A percentile compares a stretch with the other conserved stretches of the same genome.
Evolutionary conservation across 2,113 vertebrate species (phyloP).

Genomic region (Anguilla rostrata): DNA sequence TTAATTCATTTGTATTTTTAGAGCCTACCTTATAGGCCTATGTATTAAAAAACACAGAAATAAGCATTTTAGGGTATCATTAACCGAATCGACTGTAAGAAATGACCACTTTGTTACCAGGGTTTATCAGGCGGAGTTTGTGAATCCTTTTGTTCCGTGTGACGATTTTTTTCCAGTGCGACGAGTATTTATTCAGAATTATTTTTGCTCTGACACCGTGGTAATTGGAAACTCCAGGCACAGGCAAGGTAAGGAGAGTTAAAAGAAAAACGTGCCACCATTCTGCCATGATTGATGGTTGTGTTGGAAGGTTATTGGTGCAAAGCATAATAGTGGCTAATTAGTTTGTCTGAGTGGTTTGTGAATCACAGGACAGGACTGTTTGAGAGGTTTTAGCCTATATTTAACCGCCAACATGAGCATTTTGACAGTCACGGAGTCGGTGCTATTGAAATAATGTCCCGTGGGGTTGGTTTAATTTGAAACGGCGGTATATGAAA

Average conservation of each 20-base stretch:
- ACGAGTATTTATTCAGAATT: constrained; percentile 11
- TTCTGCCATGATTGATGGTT: constrained; percentile 4
- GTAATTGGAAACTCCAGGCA: constrained; percentile 17
- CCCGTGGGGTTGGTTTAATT: neutral
- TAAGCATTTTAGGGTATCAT: neutral
- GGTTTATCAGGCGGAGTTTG: constrained; percentile 6
- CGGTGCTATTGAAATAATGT: constrained; percentile 4
- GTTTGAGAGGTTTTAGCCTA: constrained; percentile 4
- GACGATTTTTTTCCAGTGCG: neutral
- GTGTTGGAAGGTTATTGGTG: constrained; percentile 26
- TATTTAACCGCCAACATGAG: constrained; percentile 10
- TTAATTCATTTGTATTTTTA: neutral
- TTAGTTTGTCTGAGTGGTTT: constrained; percentile 3
- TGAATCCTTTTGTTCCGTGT: neutral
- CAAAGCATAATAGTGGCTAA: constrained; percentile 28
- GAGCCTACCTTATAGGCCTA: neutral
- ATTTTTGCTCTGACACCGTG: neutral
- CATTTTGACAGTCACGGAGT: constrained; percentile 8
- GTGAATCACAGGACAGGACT: neutral
- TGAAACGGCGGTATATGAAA: neutral
- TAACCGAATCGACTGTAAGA: neutral
- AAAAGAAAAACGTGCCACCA: constrained; percentile 16
- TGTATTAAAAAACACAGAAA: neutral
- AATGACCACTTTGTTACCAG: neutral
- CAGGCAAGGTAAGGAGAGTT: constrained; percentile 10